Percentiles rank a stretch among this genome's conserved stretches.
These are phyloP conservation scores for Pachycephala philippinensis DNA, from an alignment of 2,113 vertebrate genomes.

Conservation along the genomic window DNA sequence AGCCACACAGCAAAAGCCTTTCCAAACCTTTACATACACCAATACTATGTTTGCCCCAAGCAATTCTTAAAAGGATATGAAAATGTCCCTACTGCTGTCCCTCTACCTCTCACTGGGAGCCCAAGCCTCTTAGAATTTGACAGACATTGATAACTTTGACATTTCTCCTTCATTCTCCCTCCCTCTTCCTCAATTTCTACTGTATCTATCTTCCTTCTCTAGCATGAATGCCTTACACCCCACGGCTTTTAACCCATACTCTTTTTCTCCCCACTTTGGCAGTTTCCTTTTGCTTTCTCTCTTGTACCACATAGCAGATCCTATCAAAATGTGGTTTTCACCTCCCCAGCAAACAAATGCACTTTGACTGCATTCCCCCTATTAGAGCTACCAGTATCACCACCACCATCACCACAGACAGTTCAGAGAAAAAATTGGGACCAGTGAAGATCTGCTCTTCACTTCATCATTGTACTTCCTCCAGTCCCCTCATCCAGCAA, in stretches of 20 bases:
- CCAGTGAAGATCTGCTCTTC: not conserved
- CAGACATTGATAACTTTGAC: not conserved
- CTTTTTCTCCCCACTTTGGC: not conserved
- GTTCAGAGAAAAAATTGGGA: not conserved
- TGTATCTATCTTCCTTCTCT: not conserved
- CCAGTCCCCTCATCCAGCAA: not conserved
- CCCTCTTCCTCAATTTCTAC: not conserved
- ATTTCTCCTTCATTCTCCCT: not conserved
- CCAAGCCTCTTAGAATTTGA: not conserved
- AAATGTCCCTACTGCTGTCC: not conserved
- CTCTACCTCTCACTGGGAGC: not conserved
- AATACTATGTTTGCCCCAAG: not conserved
- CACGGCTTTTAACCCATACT: not conserved
- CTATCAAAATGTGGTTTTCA: not conserved
- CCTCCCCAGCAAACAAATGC: not conserved
- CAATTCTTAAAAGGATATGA: not conserved
- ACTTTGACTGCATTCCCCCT: not conserved
- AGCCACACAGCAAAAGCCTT: not conserved
- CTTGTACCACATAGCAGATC: not conserved
- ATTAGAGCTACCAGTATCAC: not conserved
- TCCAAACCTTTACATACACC: not conserved
- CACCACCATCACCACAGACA: not conserved
- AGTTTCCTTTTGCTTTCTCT: not conserved
- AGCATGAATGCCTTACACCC: not conserved
- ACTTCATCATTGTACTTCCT: not conserved